phyloP scores from a whole-genome alignment of 2,113 vertebrate species.

The Steatornis caripensis region DNA sequence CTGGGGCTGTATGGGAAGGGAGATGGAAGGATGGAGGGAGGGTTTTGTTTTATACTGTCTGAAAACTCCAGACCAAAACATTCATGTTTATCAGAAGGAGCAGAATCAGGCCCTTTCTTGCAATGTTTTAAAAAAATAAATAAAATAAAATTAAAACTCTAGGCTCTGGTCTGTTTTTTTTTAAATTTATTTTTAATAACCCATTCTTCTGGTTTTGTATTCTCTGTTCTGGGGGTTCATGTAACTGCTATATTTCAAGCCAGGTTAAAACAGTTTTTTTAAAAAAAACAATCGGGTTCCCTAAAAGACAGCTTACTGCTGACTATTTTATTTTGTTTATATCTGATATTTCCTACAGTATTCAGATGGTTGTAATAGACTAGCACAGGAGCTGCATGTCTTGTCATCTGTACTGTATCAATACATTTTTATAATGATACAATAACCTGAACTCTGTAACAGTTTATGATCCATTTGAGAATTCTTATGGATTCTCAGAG shows the following conservation, averaged over 20 bases:
- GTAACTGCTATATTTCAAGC: not conserved
- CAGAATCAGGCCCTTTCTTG: not conserved
- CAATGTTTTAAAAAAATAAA: not conserved
- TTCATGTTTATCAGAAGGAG: not conserved
- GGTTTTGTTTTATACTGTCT: not conserved
- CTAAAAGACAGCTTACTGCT: constrained; percentile 31
- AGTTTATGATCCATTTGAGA: constrained; percentile 78
- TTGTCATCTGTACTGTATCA: constrained; percentile 71
- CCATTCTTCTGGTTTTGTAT: not conserved
- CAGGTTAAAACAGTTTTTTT: not conserved
- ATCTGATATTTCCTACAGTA: constrained; percentile 13
- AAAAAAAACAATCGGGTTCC: not conserved
- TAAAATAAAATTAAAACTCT: not conserved
- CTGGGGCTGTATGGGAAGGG: not conserved
- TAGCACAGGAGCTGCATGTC: constrained; percentile 36
- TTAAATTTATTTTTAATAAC: constrained; percentile 4
- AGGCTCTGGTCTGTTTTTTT: not conserved
- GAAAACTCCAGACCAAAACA: not conserved
- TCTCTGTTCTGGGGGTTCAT: not conserved
- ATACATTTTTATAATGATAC: constrained; percentile 78
- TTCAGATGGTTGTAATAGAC: constrained; percentile 36
- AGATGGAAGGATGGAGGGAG: not conserved
- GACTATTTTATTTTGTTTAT: constrained; percentile 32
- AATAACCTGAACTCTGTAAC: constrained; percentile 76
- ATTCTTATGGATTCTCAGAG: constrained; percentile 77